Percentiles rank a stretch among this genome's conserved stretches.
Evolutionary conservation across 1,140 invertebrate genomes (phyloP).

Genomic region (Drosophila yakuba): DNA sequence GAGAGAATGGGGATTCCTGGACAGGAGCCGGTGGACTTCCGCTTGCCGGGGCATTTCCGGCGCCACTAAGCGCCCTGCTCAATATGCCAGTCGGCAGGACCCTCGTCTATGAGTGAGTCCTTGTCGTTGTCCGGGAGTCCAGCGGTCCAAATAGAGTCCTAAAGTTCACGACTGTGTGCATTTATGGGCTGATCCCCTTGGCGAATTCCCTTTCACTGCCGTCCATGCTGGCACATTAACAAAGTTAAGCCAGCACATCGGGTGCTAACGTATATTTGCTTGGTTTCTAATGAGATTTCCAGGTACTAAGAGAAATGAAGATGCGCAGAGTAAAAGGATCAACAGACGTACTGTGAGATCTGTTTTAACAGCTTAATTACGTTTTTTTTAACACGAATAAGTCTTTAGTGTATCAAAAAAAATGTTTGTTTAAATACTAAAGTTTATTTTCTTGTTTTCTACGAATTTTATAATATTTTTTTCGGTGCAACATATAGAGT

Average conservation of each 20-base stretch:
- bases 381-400: neutral
- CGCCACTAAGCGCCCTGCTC: constrained; percentile 28
- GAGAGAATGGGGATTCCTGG: constrained; percentile 10
- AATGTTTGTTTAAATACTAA: no score
- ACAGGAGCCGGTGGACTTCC: constrained; percentile 52
- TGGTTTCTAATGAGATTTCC: constrained; percentile 39
- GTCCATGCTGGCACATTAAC: constrained; percentile 43
- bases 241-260: constrained; percentile 42
- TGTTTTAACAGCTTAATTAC: no score
- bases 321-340: constrained; percentile 3
- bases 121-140: constrained; percentile 1
- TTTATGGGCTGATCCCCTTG: constrained; percentile 55
- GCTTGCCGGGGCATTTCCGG: constrained; percentile 65
- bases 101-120: constrained; percentile 2
- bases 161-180: constrained; percentile 10
- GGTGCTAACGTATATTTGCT: constrained; percentile 29
- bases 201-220: constrained; percentile 49
- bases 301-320: constrained; percentile 32
- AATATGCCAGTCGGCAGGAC: constrained; percentile 15
- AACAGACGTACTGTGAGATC: neutral
- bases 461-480: neutral
- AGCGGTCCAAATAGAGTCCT: neutral
- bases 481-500: neutral
- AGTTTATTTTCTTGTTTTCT: no score
- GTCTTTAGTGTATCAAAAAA: no score